These are phyloP conservation scores for Cosmopolites sordidus DNA, from an alignment of 2,888 invertebrate genomes.

Conservation along the genomic window DNA sequence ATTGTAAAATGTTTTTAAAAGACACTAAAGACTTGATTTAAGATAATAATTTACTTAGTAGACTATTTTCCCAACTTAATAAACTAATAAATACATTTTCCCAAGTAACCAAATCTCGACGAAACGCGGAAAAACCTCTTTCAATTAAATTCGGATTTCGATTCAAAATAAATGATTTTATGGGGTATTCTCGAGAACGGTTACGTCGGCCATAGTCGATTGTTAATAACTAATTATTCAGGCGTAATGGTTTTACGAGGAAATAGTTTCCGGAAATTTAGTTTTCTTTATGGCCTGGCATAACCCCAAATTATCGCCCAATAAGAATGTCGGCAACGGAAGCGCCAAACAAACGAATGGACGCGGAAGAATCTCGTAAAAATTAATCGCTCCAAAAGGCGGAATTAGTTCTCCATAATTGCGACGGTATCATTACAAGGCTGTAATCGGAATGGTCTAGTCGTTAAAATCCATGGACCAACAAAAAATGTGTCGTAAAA, in stretches of 20 bases:
- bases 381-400: slow-evolving; percentile 43
- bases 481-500: slow-evolving; percentile 20
- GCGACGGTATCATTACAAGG: slow-evolving; percentile 40
- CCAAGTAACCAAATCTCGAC: too few relatives aligned
- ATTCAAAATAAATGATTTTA: slow-evolving; percentile 12
- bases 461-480: slow-evolving; percentile 27
- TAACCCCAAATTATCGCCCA: slow-evolving; percentile 25
- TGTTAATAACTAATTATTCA: slow-evolving; percentile 27
- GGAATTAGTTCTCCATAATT: slow-evolving; percentile 43
- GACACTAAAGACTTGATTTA: too few relatives aligned
- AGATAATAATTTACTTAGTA: too few relatives aligned
- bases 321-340: slow-evolving; percentile 21
- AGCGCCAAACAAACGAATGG: slow-evolving; percentile 23
- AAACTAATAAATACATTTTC: too few relatives aligned
- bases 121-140: too few relatives aligned
- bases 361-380: slow-evolving; percentile 38
- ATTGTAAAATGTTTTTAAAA: too few relatives aligned
- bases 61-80: too few relatives aligned
- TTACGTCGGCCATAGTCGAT: neutral
- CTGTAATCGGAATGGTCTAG: slow-evolving; percentile 36
- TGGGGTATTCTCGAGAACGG: neutral
- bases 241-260: slow-evolving; percentile 25
- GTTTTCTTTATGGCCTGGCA: slow-evolving; percentile 26
- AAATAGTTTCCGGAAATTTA: slow-evolving; percentile 25
- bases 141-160: slow-evolving; percentile 4